Conservation (phyloP, 1,140 invertebrate species). For the Berghia stephanieae region DNA sequence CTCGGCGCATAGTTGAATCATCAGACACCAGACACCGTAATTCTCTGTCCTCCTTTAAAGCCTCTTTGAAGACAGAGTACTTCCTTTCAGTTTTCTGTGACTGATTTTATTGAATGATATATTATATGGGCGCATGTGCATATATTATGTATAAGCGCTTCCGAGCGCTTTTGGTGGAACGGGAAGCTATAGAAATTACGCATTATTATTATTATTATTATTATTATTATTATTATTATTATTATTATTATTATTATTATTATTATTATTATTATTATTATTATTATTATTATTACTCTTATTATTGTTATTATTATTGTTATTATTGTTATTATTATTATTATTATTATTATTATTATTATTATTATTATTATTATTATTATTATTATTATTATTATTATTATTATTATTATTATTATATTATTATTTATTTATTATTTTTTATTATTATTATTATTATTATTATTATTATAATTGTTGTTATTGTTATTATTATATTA, state of each 20-base stretch:
- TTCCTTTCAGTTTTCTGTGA: neutral
- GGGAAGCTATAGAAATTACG: too few species aligned
- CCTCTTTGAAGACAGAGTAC: neutral
- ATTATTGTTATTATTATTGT: slow-evolving; percentile 2
- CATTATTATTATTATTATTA: neutral
- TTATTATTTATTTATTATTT: neutral
- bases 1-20: too few species aligned
- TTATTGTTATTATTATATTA: neutral
- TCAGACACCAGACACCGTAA: neutral
- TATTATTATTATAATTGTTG: neutral
- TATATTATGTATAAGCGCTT: neutral
- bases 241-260: neutral
- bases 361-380: slow-evolving; percentile 19
- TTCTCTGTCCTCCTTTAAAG: neutral
- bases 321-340: slow-evolving; percentile 12
- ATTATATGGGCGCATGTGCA: neutral
- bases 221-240: neutral
- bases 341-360: slow-evolving; percentile 17
- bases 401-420: slow-evolving; percentile 23
- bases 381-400: slow-evolving; percentile 30
- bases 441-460: neutral
- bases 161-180: too few species aligned
- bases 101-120: neutral
- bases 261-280: neutral
- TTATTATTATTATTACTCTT: neutral